Percentiles rank a stretch among this genome's conserved stretches.
Conservation (phyloP, 2,888 invertebrate genomes). For the Asteroscopus sphinx region DNA sequence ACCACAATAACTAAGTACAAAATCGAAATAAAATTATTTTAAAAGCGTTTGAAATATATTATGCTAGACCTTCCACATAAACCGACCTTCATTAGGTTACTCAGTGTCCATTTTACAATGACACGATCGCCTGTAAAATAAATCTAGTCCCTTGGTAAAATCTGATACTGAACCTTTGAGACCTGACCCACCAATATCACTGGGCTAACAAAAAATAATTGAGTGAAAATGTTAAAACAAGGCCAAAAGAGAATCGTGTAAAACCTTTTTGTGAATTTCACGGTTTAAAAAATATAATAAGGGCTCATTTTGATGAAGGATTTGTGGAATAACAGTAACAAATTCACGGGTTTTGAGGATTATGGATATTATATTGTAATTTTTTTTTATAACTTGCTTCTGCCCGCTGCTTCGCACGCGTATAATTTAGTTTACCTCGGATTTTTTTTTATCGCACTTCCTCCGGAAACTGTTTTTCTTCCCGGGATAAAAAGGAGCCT, state of each 20-base stretch:
- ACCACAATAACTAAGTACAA: conserved; percentile 6
- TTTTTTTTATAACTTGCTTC: too few relatives aligned
- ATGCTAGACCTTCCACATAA: conserved; percentile 17
- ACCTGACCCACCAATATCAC: conserved; percentile 18
- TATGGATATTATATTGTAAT: background rate
- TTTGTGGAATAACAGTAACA: too few relatives aligned
- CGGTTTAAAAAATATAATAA: conserved; percentile 14
- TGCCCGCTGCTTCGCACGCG: too few relatives aligned
- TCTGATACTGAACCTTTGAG: conserved; percentile 31
- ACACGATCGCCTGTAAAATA: conserved; percentile 16
- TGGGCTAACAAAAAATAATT: conserved; percentile 17
- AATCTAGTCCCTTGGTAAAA: conserved; percentile 37
- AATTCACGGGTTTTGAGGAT: too few relatives aligned
- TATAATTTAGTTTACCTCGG: too few relatives aligned
- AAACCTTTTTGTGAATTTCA: conserved; percentile 5
- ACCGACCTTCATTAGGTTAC: conserved; percentile 26
- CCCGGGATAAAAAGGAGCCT: too few relatives aligned
- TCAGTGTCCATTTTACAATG: conserved; percentile 32
- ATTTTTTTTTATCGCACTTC: too few relatives aligned
- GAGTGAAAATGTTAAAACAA: conserved; percentile 6
- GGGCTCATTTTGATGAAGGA: conserved; percentile 8
- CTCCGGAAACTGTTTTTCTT: too few relatives aligned
- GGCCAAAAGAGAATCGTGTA: background rate
- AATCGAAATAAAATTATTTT: conserved; percentile 25
- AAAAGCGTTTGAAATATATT: conserved; percentile 22